Percentiles rank a stretch among this genome's conserved stretches.
These are phyloP conservation scores for Ctenochaetus hawaiiensis DNA, from an alignment of 2,797 vertebrate genomes.

Conservation along the genomic window DNA sequence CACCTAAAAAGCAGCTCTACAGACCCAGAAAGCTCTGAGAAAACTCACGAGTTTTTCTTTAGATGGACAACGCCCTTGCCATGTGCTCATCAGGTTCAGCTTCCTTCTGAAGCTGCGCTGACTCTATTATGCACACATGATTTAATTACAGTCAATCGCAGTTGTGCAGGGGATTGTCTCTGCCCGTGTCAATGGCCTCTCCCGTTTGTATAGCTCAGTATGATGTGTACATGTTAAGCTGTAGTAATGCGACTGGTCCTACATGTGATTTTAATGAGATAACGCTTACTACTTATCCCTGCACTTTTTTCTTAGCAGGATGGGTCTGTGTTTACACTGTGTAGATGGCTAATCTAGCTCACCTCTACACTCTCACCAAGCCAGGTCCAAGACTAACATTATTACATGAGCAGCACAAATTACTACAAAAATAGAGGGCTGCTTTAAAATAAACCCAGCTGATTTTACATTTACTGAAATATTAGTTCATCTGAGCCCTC, in stretches of 20 bases:
- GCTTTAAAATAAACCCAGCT: slow-evolving; percentile 90
- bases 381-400: slow-evolving; percentile 88
- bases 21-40: slow-evolving; percentile 81
- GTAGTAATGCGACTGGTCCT: slow-evolving; percentile 20
- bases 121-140: slow-evolving; percentile 29
- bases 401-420: slow-evolving; percentile 88
- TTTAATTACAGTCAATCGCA: slow-evolving; percentile 51
- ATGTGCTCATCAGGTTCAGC: slow-evolving; percentile 75
- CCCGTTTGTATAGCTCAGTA: slow-evolving; percentile 25
- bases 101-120: slow-evolving; percentile 23
- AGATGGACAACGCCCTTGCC: slow-evolving; percentile 80
- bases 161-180: slow-evolving; percentile 22
- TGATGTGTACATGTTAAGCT: slow-evolving; percentile 37
- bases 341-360: slow-evolving; percentile 85
- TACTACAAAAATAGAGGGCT: slow-evolving; percentile 87
- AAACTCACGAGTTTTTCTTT: slow-evolving; percentile 76
- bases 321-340: slow-evolving; percentile 84
- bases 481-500: slow-evolving; percentile 84
- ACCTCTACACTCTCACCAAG: slow-evolving; percentile 81
- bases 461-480: slow-evolving; percentile 89
- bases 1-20: slow-evolving; percentile 84
- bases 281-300: slow-evolving; percentile 69
- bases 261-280: slow-evolving; percentile 65
- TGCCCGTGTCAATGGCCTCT: slow-evolving; percentile 31
- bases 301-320: slow-evolving; percentile 76